Evolutionary conservation across 1,140 invertebrate species (phyloP).

Genomic region (Hyphantria cunea): DNA sequence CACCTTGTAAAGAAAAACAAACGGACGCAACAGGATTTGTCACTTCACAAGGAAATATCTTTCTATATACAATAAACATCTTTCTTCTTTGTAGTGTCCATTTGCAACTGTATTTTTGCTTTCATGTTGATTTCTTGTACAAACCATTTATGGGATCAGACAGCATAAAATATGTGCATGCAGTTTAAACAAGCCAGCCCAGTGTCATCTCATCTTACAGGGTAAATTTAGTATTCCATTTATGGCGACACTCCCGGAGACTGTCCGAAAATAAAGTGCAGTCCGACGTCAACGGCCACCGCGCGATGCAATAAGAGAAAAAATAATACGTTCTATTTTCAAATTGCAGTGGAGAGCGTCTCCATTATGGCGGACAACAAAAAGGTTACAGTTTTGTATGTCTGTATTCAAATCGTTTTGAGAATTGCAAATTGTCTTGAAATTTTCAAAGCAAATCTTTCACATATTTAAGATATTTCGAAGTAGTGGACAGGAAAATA

Average conservation of each 20-base stretch:
- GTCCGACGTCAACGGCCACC: constrained; percentile 62
- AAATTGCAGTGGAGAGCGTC: constrained; percentile 57
- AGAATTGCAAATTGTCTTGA: constrained; percentile 12
- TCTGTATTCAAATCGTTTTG: constrained; percentile 19
- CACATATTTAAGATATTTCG: no score
- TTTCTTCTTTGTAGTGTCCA: no score
- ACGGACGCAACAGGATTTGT: no score
- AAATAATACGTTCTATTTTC: constrained; percentile 63
- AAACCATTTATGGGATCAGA: background rate
- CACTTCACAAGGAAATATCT: no score
- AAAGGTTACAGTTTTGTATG: constrained; percentile 45
- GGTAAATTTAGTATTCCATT: constrained; percentile 35
- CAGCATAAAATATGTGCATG: constrained; percentile 1
- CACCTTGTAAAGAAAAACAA: no score
- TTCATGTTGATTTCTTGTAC: no score
- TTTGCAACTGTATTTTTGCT: no score
- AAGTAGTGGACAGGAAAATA: no score
- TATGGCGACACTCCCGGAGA: constrained; percentile 63
- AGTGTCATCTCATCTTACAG: constrained; percentile 27
- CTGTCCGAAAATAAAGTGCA: constrained; percentile 68
- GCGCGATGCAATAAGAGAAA: constrained; percentile 68
- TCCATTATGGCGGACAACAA: constrained; percentile 47
- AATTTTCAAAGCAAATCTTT: no score
- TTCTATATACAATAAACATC: no score
- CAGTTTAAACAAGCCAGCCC: constrained; percentile 11